A percentile compares a stretch with the other conserved stretches of the same genome.
These are phyloP conservation scores for Lerema accius DNA, from an alignment of 1,140 invertebrate species.

Conservation along the genomic window DNA sequence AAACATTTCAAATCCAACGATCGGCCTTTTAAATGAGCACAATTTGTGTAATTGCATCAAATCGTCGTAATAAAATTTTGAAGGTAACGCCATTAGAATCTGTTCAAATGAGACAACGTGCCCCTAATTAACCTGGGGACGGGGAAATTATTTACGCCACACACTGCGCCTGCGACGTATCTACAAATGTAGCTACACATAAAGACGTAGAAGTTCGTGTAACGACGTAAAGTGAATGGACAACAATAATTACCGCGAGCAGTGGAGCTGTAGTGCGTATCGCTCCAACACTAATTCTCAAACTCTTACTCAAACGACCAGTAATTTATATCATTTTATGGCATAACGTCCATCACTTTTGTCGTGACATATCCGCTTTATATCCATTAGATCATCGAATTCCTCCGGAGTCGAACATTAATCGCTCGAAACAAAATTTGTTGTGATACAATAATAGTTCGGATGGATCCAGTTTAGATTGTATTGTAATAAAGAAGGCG, in stretches of 20 bases:
- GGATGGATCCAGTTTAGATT: constrained; percentile 66
- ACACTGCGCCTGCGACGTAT: constrained; percentile 45
- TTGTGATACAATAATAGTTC: constrained; percentile 63
- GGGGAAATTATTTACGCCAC: constrained; percentile 78
- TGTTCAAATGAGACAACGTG: constrained; percentile 63
- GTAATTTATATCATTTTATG: constrained; percentile 37
- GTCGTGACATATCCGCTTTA: constrained; percentile 27
- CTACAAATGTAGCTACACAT: constrained; percentile 59
- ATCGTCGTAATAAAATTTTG: constrained; percentile 66
- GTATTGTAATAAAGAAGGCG: constrained; percentile 78
- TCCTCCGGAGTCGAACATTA: constrained; percentile 39
- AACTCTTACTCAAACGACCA: constrained; percentile 36
- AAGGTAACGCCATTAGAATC: constrained; percentile 70
- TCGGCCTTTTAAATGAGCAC: constrained; percentile 24
- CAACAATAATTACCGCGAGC: constrained; percentile 68
- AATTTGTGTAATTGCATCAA: constrained; percentile 57
- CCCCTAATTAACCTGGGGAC: constrained; percentile 68
- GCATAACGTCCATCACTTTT: constrained; percentile 21
- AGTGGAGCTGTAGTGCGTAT: constrained; percentile 65
- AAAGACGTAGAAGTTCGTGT: constrained; percentile 67
- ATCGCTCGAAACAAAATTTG: constrained; percentile 60
- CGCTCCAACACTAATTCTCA: constrained; percentile 62
- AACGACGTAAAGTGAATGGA: constrained; percentile 76
- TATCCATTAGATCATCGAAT: constrained; percentile 41
- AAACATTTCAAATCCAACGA: constrained; percentile 19